Evolutionary conservation across 2,797 vertebrate species (phyloP).

Genomic region (Diplodus puntazzo): DNA sequence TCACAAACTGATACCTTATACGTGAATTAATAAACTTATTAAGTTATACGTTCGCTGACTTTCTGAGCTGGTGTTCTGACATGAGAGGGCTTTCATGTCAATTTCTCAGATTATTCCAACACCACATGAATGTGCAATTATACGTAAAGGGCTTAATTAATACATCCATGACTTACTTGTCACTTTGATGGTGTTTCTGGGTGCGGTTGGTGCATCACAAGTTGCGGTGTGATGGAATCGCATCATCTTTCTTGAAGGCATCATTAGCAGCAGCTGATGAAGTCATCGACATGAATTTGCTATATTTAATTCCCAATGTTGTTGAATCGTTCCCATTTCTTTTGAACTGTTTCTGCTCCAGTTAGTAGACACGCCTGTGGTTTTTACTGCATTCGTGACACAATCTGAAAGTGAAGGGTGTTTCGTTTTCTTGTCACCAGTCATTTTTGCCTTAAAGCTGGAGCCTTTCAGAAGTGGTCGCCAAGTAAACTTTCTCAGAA

Average conservation of each 20-base stretch:
- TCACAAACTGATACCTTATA: too few species aligned
- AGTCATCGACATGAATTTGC: constrained; percentile 2
- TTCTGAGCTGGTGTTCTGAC: too few species aligned
- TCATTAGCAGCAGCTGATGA: constrained; percentile 21
- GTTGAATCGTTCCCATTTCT: neutral
- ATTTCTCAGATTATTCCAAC: too few species aligned
- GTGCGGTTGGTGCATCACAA: neutral
- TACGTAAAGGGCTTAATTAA: too few species aligned
- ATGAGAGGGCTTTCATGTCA: too few species aligned
- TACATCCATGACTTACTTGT: neutral
- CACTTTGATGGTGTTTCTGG: neutral
- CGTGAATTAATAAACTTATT: too few species aligned
- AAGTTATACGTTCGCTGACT: too few species aligned
- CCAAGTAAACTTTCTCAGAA: constrained; percentile 22
- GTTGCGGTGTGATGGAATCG: neutral
- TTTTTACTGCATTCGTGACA: constrained; percentile 3
- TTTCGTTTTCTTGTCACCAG: neutral
- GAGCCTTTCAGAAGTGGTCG: constrained; percentile 27
- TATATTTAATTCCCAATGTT: constrained; percentile 10
- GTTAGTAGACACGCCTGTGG: neutral
- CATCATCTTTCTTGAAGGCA: constrained; percentile 15
- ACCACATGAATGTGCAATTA: too few species aligned
- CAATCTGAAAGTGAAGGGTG: neutral
- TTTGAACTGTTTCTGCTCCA: neutral
- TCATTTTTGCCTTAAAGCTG: constrained; percentile 11